Evolutionary conservation across 2,113 vertebrate species (phyloP).

Genomic region (Craseonycteris thonglongyai): DNA sequence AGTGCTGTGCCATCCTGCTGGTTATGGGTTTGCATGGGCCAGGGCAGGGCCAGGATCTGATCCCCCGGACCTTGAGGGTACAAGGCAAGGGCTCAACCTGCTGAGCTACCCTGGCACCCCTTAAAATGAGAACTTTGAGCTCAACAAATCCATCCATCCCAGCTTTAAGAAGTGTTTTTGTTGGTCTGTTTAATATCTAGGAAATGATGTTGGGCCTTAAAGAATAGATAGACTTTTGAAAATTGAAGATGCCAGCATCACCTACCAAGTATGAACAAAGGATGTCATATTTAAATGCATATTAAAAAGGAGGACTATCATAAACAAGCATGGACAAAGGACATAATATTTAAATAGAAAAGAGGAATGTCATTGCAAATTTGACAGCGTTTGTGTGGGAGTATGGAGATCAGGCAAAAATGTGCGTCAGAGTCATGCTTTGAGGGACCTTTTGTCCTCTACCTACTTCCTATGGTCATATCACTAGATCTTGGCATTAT

Average conservation of each 20-base stretch:
- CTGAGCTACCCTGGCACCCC: too few relatives aligned
- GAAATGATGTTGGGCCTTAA: background rate
- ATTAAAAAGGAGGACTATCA: background rate
- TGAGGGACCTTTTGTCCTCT: background rate
- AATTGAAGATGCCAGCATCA: background rate
- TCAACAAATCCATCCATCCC: background rate
- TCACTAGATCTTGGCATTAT: background rate
- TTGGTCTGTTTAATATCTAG: background rate
- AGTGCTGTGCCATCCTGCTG: too few relatives aligned
- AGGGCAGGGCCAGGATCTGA: too few relatives aligned
- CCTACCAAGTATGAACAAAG: background rate
- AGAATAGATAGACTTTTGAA: background rate
- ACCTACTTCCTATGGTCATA: background rate
- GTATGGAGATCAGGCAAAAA: background rate
- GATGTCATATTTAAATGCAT: background rate
- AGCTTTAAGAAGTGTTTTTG: background rate
- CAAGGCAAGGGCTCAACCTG: too few relatives aligned
- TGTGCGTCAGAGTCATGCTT: background rate
- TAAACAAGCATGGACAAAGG: background rate
- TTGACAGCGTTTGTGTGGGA: background rate
- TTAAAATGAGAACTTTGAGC: background rate
- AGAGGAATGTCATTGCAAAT: background rate
- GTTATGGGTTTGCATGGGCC: too few relatives aligned
- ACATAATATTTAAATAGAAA: background rate
- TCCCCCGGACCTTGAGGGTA: too few relatives aligned